Percentiles rank a stretch among this genome's conserved stretches.
Conservation (phyloP, 2,797 vertebrate genomes). For the Megaceryle alcyon region DNA sequence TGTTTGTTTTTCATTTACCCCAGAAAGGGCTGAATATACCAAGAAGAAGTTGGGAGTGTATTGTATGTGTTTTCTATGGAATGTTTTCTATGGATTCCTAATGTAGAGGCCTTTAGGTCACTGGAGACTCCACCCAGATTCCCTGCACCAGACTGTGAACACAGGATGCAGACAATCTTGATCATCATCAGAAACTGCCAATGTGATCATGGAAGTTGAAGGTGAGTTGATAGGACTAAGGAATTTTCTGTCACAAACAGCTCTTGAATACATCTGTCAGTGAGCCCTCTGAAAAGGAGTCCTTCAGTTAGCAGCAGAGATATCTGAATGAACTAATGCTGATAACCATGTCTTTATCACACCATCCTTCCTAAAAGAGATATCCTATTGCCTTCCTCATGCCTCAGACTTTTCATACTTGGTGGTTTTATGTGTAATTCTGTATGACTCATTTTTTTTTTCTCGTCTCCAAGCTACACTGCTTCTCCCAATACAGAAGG, state of each 20-base stretch:
- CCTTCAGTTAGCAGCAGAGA: background rate
- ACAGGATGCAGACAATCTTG: background rate
- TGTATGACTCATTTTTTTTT: background rate
- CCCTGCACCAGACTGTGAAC: background rate
- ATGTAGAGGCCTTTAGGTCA: background rate
- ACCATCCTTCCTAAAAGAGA: background rate
- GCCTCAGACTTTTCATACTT: background rate
- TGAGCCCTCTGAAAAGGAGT: background rate
- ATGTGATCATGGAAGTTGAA: background rate
- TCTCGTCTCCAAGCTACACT: background rate
- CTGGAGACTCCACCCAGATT: accelerated
- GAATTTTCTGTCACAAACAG: background rate
- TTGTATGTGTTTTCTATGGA: background rate
- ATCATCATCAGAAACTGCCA: background rate
- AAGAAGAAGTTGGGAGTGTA: background rate
- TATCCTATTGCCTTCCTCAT: background rate
- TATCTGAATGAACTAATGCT: background rate
- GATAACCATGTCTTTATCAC: background rate
- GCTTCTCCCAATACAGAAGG: background rate
- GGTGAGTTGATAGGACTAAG: background rate
- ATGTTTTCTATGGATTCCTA: background rate
- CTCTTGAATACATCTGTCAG: background rate
- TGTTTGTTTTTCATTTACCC: background rate
- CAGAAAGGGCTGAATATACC: background rate
- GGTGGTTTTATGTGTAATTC: background rate